Evolutionary conservation across 2,888 invertebrate species (phyloP), one percentile per base, ranked within the genome.

Genomic region (Theretra japonica): DNA sequence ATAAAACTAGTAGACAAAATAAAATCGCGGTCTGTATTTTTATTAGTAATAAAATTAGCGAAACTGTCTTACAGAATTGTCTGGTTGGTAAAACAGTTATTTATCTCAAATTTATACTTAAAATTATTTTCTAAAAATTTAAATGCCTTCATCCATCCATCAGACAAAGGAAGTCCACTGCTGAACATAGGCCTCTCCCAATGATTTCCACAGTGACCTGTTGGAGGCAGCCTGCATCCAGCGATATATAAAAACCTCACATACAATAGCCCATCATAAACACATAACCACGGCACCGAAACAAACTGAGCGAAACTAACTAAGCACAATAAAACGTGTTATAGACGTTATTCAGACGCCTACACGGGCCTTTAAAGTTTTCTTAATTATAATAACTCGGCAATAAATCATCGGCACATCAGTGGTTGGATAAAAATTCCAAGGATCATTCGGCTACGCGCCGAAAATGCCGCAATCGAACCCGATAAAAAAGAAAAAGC

Each of bases 341-440:
- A 17, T 65, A 65, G 65, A 65, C 48, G 65, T 65, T 41, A 65
- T 48, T 48, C 23, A 65, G 48, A 70, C 70, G 60, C 62, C 62
- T 70, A 70, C 62, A 60, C 50, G 59, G 19, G 53, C 62, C 70
- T 65, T 41, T 53, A 62, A 71, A 71, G 62, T 62, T 76, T 81
- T 78, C 78, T 78, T 81, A 80, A 83, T 83, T 84, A 83, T 80
- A 77, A 79, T 65, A 65, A 65, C 65, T 79, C 75, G 78, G 75
- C 75, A 75, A 82, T 86, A 85, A 86, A 86, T 86, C 83, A 85
- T 85, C 84, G 53, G n/a, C 62, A 80, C 84, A 84, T 83, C 85
- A 71, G 56, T 65, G 53, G 70, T 80, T 81, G 79, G 79, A 65
- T 65, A 65, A 65, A 80, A 86, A 84, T 82, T 80, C 80, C 82